Evolutionary conservation across 2,888 invertebrate species (phyloP).

Genomic region (Sarcophaga caerulescens): DNA sequence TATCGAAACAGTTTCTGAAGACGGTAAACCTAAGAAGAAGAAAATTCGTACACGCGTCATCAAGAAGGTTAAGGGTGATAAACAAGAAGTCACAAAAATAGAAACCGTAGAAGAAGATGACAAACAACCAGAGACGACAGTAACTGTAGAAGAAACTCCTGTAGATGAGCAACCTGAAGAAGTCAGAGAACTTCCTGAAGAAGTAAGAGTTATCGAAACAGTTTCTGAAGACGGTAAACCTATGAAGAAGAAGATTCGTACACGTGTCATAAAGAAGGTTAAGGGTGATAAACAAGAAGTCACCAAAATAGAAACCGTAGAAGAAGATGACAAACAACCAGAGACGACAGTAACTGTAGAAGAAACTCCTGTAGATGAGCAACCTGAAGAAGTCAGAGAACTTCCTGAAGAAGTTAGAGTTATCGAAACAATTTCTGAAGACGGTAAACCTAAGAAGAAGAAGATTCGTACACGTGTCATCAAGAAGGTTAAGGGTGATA

Average conservation of each 20-base stretch:
- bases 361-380: no score
- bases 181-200: conserved; percentile 61
- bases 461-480: conserved; percentile 49
- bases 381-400: no score
- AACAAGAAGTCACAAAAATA: conserved; percentile 71
- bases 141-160: conserved; percentile 67
- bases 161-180: conserved; percentile 58
- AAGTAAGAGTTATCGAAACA: conserved; percentile 64
- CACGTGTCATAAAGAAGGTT: conserved; percentile 36
- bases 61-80: conserved; percentile 47
- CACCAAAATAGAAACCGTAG: conserved; percentile 42
- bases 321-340: no score
- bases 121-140: conserved; percentile 68
- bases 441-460: conserved; percentile 22
- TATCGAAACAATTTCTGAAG: conserved; percentile 1
- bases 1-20: conserved; percentile 25
- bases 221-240: conserved; percentile 57
- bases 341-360: no score
- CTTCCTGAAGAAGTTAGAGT: no score
- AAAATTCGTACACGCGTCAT: no score
- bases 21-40: no score
- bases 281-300: conserved; percentile 45
- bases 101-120: conserved; percentile 75
- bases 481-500: conserved; percentile 45
- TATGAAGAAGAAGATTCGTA: conserved; percentile 36